Evolutionary conservation across 1,140 invertebrate species (phyloP).

Genomic region (Cecropterus lyciades): DNA sequence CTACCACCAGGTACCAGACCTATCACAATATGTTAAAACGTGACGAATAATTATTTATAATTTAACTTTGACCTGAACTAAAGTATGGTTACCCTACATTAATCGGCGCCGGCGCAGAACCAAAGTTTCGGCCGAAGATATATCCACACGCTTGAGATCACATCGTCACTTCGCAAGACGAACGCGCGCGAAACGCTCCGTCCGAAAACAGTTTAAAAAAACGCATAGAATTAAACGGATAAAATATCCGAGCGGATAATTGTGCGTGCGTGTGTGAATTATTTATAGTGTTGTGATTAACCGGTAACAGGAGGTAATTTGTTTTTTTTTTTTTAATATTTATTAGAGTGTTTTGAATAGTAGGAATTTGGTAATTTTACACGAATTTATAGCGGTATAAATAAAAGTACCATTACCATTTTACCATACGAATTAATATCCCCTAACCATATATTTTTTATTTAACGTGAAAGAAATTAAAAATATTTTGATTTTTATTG

Average conservation of each 20-base stretch:
- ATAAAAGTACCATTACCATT: too few relatives aligned
- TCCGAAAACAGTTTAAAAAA: not conserved
- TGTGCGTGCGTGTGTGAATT: conserved; percentile 1
- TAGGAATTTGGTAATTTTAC: too few relatives aligned
- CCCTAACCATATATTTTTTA: too few relatives aligned
- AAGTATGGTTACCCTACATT: conserved; percentile 35
- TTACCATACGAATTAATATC: too few relatives aligned
- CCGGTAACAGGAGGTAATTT: not conserved
- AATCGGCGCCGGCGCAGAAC: conserved; percentile 39
- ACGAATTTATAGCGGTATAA: too few relatives aligned
- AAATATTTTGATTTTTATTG: too few relatives aligned
- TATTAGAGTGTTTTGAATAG: too few relatives aligned
- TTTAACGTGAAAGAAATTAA: too few relatives aligned
- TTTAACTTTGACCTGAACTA: not conserved
- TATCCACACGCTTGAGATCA: conserved; percentile 37
- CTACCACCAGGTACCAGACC: too few relatives aligned
- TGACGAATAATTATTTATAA: too few relatives aligned
- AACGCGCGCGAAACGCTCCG: conserved; percentile 4
- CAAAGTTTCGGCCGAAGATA: conserved; percentile 39
- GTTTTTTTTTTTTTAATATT: conserved; percentile 8
- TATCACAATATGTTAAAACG: too few relatives aligned
- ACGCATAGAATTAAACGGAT: not conserved
- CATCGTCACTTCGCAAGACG: conserved; percentile 41
- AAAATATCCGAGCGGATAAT: not conserved
- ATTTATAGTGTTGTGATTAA: conserved; percentile 2